phyloP scores from a whole-genome alignment of 2,888 invertebrate genomes.

The Xanthostigma xanthostigma region DNA sequence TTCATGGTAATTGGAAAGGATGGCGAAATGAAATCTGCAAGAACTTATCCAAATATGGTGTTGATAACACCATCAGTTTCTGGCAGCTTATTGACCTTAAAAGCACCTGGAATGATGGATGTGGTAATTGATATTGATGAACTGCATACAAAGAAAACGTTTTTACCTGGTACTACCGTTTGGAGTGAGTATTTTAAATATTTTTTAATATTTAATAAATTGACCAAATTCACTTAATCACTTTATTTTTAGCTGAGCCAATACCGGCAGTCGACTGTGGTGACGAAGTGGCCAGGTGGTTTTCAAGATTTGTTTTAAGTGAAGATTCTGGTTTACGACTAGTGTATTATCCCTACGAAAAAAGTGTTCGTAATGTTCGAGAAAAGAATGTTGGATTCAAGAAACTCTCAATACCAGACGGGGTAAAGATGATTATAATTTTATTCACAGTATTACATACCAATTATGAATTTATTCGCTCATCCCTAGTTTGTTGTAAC shows the following conservation, averaged over 20 bases:
- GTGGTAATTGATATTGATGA: slow-evolving; percentile 34
- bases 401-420: slow-evolving; percentile 7
- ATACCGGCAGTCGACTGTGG: slow-evolving; percentile 59
- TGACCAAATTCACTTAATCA: not conserved
- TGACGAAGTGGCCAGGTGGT: slow-evolving; percentile 54
- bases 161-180: slow-evolving; percentile 29
- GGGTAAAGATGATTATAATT: slow-evolving; percentile 4
- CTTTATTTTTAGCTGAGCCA: slow-evolving; percentile 17
- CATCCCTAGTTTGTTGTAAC: too few species aligned
- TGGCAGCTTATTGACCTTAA: slow-evolving; percentile 36
- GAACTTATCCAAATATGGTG: slow-evolving; percentile 38
- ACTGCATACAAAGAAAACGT: slow-evolving; percentile 23
- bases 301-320: slow-evolving; percentile 41
- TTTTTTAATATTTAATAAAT: not conserved
- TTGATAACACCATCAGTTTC: slow-evolving; percentile 33
- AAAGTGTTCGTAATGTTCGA: slow-evolving; percentile 23
- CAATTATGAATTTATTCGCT: too few species aligned
- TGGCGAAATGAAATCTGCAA: slow-evolving; percentile 40
- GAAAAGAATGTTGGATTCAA: slow-evolving; percentile 21
- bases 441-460: too few species aligned
- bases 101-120: slow-evolving; percentile 38
- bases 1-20: slow-evolving; percentile 41
- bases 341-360: slow-evolving; percentile 41
- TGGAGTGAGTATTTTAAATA: slow-evolving; percentile 29
- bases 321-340: slow-evolving; percentile 36